Base-by-base conservation (phyloP, 2,113 vertebrate genomes). In the Passer domesticus region DNA sequence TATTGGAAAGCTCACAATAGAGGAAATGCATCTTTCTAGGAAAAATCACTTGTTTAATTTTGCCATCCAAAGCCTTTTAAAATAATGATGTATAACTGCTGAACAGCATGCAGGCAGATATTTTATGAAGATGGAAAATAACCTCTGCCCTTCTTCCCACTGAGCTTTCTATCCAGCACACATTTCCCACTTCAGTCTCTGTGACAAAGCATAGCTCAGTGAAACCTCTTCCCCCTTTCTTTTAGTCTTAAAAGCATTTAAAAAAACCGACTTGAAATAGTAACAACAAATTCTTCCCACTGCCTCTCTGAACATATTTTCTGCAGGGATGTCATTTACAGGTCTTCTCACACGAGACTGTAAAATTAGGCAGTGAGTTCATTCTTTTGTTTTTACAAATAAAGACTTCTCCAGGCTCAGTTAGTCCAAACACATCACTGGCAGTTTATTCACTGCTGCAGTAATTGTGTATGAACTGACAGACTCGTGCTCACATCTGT, bases 101-200 rank as follows among this genome's bases (percentile, higher is more conserved):
- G 39, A 89, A 78, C 35, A 82, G 68, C 55, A 81, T 2, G 44
- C 30, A 89, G 76, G 39, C 39, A 92, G 72, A 3, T 55, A 52
- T 22, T 64, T 93, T 68, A 52, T 89, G 60, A 94, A 84, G 66
- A 72, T 17, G 23, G 52, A 35, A 52, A 92, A 87, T 27, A 91
- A 92, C 74, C 77, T 92, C 87, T 89, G 81, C 41, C 46, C 56
- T 15, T 75, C 66, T 85, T 96, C 81, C 74, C 49, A 84, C n/a
- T n/a, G 62, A 87, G 62, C 81, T 50, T 82, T 81, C 62, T 43
- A 60, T 44, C 35, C 64, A 76, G 55, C 37, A 50, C 13, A 44
- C 6, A 1, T 78, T 67, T 87, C 66, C 77, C 91, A 80, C 30
- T 50, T 77, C 76, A 83, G 55, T 59, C 63, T 87, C 62, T 67